Evolutionary conservation across 2,113 vertebrate genomes (phyloP).

Genomic region (Crotalus horridus): DNA sequence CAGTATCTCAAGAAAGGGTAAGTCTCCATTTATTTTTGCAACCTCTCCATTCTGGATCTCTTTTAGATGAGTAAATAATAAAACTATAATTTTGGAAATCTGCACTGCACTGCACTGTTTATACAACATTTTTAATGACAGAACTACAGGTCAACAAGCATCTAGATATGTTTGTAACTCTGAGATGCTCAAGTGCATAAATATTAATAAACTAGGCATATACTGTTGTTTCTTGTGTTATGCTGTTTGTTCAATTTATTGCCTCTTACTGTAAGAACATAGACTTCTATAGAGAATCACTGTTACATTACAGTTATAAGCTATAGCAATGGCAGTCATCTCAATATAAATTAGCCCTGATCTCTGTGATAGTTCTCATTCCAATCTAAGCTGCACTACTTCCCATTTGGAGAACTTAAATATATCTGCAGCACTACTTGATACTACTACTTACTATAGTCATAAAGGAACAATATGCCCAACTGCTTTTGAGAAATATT

Average conservation of each 20-base stretch:
- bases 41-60: rapidly evolving
- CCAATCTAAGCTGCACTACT: background rate
- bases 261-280: background rate
- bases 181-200: background rate
- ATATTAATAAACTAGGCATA: background rate
- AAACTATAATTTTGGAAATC: background rate
- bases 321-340: background rate
- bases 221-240: background rate
- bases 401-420: background rate
- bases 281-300: background rate
- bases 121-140: background rate
- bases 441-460: background rate
- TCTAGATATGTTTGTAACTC: background rate
- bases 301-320: background rate
- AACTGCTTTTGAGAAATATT: background rate
- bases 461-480: background rate
- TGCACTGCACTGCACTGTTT: background rate
- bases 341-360: background rate
- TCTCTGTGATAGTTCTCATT: background rate
- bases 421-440: background rate
- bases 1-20: background rate
- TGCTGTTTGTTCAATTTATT: background rate
- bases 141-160: background rate
- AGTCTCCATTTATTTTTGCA: background rate
- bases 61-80: background rate